A percentile compares a stretch with the other conserved stretches of the same genome.
Evolutionary conservation across 1,140 invertebrate genomes (phyloP).

Genomic region (Pemphigus obesinymphae): DNA sequence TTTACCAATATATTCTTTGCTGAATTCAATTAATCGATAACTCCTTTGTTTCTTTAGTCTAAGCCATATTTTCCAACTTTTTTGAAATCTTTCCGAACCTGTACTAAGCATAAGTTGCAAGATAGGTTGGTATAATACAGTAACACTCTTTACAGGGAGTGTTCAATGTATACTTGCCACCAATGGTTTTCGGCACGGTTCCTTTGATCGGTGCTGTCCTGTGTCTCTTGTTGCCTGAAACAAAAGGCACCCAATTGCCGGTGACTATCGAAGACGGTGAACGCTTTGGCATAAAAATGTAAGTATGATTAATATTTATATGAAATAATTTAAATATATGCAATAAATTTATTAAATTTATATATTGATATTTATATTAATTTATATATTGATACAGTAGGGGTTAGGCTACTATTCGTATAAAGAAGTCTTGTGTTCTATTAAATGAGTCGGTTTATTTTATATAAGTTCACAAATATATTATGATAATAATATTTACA

Average conservation of each 20-base stretch:
- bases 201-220: conserved; percentile 68
- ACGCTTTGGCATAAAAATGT: conserved; percentile 62
- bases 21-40: no score
- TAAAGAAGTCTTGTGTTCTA: no score
- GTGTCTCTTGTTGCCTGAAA: conserved; percentile 74
- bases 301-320: not conserved
- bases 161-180: conserved; percentile 63
- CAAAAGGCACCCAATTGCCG: conserved; percentile 72
- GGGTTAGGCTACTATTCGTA: no score
- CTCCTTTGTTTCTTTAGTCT: no score
- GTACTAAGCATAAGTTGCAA: no score
- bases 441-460: no score
- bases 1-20: no score
- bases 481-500: no score
- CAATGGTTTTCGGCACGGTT: conserved; percentile 67
- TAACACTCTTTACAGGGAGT: conserved; percentile 54
- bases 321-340: not conserved
- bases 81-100: no score
- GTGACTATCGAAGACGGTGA: conserved; percentile 79
- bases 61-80: no score
- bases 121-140: not conserved
- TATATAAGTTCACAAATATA: no score
- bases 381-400: not conserved
- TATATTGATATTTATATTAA: not conserved
- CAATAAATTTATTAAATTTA: not conserved